Percentiles rank a stretch among this genome's conserved stretches.
phyloP scores from a whole-genome alignment of 2,888 invertebrate genomes.

The Entomobrya proxima region DNA sequence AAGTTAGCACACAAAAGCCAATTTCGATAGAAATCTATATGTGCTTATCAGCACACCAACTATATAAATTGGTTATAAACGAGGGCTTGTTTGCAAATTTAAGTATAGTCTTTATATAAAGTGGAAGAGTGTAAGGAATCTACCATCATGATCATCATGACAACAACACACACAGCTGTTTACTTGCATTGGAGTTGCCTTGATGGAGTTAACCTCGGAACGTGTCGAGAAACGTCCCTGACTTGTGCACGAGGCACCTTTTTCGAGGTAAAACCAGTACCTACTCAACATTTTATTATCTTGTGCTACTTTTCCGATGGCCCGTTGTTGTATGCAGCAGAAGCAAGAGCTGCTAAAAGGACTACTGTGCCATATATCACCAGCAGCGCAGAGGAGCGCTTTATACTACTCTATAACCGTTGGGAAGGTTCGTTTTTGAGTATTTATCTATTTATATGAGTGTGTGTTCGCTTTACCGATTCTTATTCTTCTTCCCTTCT shows the following conservation, averaged over 20 bases:
- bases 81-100: no score
- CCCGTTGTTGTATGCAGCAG: no score
- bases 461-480: neutral
- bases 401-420: no score
- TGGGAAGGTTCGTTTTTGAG: neutral
- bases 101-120: no score
- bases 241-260: constrained; percentile 65
- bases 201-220: constrained; percentile 64
- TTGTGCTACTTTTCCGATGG: constrained; percentile 40
- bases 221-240: constrained; percentile 71
- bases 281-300: constrained; percentile 40
- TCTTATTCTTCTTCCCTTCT: neutral
- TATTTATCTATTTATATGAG: neutral
- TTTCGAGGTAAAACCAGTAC: constrained; percentile 50
- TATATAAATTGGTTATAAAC: no score
- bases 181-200: constrained; percentile 32
- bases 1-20: neutral
- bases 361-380: no score
- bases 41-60: no score
- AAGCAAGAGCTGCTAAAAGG: no score
- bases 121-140: no score
- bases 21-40: no score
- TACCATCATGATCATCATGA: constrained; percentile 7
- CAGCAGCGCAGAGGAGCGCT: no score
- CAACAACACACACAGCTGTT: constrained; percentile 43